These are phyloP conservation scores for Thymelicus lineola DNA, from an alignment of 2,888 invertebrate species.

Conservation along the genomic window DNA sequence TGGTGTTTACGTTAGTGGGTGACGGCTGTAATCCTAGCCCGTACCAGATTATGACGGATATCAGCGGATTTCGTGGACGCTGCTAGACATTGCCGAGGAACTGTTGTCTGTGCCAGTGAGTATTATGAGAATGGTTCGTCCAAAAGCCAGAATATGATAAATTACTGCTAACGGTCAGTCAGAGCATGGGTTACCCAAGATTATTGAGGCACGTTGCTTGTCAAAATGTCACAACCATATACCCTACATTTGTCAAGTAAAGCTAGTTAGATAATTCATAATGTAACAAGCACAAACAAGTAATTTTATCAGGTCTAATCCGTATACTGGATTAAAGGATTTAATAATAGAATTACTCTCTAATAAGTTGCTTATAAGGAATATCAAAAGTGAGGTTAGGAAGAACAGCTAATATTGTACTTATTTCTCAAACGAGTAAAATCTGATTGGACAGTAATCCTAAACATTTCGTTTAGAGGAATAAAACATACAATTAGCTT, in stretches of 20 bases:
- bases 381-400: too few species aligned
- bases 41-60: conserved; percentile 82
- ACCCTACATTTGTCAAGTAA: neutral
- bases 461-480: too few species aligned
- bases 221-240: neutral
- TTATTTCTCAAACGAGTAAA: too few species aligned
- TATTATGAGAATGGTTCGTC: conserved; percentile 48
- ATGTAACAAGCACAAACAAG: too few species aligned
- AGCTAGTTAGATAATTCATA: neutral
- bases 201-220: neutral
- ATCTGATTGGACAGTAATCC: too few species aligned
- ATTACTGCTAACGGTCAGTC: neutral
- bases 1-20: conserved; percentile 84
- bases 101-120: conserved; percentile 60
- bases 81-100: conserved; percentile 58
- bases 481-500: too few species aligned
- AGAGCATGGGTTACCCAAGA: neutral
- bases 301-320: too few species aligned
- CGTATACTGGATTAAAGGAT: too few species aligned
- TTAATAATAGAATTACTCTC: too few species aligned
- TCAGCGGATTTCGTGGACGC: conserved; percentile 75
- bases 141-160: neutral
- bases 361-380: too few species aligned
- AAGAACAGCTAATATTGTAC: too few species aligned
- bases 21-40: conserved; percentile 81